Evolutionary conservation across 2,113 vertebrate species (phyloP).

Genomic region (Mormyrus lacerda): DNA sequence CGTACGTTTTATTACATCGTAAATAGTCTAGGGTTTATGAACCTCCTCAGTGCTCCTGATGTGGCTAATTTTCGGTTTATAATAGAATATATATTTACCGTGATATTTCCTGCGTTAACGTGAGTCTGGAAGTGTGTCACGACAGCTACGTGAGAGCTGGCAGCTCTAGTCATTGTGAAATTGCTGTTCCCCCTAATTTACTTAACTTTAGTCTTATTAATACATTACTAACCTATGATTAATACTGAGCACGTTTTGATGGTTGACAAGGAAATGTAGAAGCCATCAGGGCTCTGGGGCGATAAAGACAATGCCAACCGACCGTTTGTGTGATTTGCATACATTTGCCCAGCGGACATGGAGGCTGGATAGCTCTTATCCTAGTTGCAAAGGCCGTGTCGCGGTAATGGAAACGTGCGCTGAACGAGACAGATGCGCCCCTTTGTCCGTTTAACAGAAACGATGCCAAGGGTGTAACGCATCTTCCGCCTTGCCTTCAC

Average conservation of each 20-base stretch:
- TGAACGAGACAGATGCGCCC: conserved; percentile 54
- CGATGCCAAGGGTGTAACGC: conserved; percentile 30
- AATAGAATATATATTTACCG: background rate
- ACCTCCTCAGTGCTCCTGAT: background rate
- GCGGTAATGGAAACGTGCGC: conserved; percentile 38
- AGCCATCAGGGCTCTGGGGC: background rate
- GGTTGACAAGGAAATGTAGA: background rate
- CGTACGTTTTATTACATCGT: background rate
- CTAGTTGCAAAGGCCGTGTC: conserved; percentile 47
- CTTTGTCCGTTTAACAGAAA: conserved; percentile 54
- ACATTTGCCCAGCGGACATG: conserved; percentile 22
- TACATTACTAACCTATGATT: background rate
- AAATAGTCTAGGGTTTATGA: background rate
- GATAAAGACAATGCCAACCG: conserved; percentile 7
- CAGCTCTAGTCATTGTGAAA: background rate
- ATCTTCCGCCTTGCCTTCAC: conserved; percentile 17
- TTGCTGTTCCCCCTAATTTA: background rate
- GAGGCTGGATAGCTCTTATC: conserved; percentile 27
- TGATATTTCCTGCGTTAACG: background rate
- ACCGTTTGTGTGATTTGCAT: conserved; percentile 54
- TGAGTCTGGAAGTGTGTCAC: background rate
- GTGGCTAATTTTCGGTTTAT: background rate
- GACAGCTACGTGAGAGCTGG: background rate
- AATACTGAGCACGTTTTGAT: background rate
- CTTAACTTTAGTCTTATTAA: background rate